Conservation (phyloP, 2,888 invertebrate genomes). For the Heteropelma amictum region DNA sequence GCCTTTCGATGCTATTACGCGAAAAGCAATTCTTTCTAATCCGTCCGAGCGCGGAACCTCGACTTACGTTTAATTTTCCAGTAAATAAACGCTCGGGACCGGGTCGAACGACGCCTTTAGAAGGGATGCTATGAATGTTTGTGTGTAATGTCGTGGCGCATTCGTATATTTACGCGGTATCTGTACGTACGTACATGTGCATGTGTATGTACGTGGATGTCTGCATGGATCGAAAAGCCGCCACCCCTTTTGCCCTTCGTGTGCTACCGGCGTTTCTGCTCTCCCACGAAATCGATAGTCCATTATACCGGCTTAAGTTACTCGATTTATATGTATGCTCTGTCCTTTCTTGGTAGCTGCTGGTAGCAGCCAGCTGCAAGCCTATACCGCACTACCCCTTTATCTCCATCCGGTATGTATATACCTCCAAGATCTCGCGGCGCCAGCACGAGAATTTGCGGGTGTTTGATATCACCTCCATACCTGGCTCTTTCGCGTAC, state of each 20-base stretch:
- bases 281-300: conserved; percentile 69
- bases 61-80: conserved; percentile 67
- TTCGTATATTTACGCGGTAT: conserved; percentile 16
- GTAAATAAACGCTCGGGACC: conserved; percentile 64
- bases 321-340: conserved; percentile 68
- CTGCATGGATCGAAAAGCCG: conserved; percentile 18
- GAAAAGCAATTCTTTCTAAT: conserved; percentile 58
- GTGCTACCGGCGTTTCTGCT: conserved; percentile 48
- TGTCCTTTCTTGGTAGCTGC: conserved; percentile 58
- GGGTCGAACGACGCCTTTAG: conserved; percentile 49
- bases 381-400: conserved; percentile 9
- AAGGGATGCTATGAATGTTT: conserved; percentile 32
- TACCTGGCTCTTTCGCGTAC: conserved; percentile 15
- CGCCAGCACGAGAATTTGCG: conserved; percentile 48
- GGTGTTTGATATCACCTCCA: conserved; percentile 33
- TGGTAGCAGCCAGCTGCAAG: conserved; percentile 26
- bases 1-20: conserved; percentile 47
- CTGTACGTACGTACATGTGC: not conserved
- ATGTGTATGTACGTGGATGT: not conserved
- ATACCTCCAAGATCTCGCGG: conserved; percentile 41
- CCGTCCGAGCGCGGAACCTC: conserved; percentile 47
- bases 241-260: conserved; percentile 39
- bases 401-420: conserved; percentile 32
- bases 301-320: conserved; percentile 71
- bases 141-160: conserved; percentile 18